Percentiles rank a stretch among this genome's conserved stretches.
Evolutionary conservation across 1,140 invertebrate genomes (phyloP).

Genomic region (Branchinecta lynchi): DNA sequence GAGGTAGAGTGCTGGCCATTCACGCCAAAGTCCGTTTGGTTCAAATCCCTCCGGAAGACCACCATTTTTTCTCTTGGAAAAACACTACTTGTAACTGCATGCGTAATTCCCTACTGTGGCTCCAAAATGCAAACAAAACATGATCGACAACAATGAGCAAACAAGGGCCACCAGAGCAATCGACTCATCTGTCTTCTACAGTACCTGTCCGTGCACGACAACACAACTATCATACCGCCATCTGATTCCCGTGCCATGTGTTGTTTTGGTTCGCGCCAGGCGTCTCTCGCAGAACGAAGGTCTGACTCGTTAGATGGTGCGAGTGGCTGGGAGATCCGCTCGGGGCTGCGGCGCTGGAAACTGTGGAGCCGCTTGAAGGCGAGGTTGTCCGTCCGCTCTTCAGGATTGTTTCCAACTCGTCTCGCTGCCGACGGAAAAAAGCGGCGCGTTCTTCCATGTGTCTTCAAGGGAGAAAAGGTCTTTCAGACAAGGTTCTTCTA

Average conservation of each 20-base stretch:
- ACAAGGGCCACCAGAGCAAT: background rate
- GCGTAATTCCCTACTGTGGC: background rate
- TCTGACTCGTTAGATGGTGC: background rate
- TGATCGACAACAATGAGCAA: background rate
- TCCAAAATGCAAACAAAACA: background rate
- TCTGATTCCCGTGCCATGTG: background rate
- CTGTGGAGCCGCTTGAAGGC: background rate
- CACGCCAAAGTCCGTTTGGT: too few species aligned
- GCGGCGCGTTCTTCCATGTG: background rate
- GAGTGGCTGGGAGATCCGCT: background rate
- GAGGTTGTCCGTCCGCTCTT: background rate
- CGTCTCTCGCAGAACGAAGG: background rate
- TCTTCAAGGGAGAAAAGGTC: background rate
- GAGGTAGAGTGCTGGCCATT: too few species aligned
- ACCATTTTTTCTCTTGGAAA: background rate
- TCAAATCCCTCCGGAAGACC: background rate
- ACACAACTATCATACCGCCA: background rate
- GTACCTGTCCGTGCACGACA: background rate
- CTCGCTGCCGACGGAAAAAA: background rate
- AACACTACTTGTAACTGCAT: background rate
- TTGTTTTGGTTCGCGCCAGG: background rate
- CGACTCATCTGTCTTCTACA: background rate
- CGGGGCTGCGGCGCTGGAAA: background rate
- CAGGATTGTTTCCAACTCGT: background rate
- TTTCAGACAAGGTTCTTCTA: background rate